Percentiles rank a stretch among this genome's conserved stretches.
phyloP scores from a whole-genome alignment of 2,797 vertebrate species.

The Tokudaia muenninki region DNA sequence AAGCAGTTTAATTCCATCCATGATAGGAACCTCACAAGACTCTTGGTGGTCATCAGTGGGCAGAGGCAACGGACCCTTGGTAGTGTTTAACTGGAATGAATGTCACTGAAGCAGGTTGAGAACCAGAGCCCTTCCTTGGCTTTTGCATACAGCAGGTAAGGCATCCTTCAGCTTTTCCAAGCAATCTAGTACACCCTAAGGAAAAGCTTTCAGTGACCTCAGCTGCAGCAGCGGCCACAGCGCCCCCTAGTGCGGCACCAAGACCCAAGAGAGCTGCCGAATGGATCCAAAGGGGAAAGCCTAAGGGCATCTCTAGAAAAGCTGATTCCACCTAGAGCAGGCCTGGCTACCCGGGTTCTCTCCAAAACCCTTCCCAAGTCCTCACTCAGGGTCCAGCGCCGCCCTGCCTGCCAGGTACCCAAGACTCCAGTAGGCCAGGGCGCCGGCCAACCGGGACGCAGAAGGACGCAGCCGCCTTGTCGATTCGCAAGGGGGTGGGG shows the following conservation, averaged over 20 bases:
- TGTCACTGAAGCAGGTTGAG: not conserved
- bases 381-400: not conserved
- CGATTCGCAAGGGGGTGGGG: not conserved
- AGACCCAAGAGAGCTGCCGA: not conserved
- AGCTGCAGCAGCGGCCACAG: not conserved
- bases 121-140: not conserved
- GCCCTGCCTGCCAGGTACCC: not conserved
- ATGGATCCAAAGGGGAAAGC: not conserved
- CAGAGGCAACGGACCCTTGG: not conserved
- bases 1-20: not conserved
- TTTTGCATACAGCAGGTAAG: not conserved
- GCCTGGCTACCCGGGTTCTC: not conserved
- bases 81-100: slow-evolving; percentile 5
- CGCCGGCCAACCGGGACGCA: not conserved
- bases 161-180: slow-evolving; percentile 16
- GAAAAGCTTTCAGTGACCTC: slow-evolving; percentile 62
- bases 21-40: not conserved
- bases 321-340: not conserved
- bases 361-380: not conserved
- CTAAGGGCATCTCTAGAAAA: slow-evolving; percentile 14
- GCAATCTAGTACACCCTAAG: not conserved
- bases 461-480: slow-evolving; percentile 52
- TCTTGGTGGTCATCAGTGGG: rapidly evolving
- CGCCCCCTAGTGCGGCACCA: slow-evolving; percentile 50
- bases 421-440: not conserved